A percentile compares a stretch with the other conserved stretches of the same genome.
Evolutionary conservation across 2,113 vertebrate genomes (phyloP).

Genomic region (Plecotus auritus): DNA sequence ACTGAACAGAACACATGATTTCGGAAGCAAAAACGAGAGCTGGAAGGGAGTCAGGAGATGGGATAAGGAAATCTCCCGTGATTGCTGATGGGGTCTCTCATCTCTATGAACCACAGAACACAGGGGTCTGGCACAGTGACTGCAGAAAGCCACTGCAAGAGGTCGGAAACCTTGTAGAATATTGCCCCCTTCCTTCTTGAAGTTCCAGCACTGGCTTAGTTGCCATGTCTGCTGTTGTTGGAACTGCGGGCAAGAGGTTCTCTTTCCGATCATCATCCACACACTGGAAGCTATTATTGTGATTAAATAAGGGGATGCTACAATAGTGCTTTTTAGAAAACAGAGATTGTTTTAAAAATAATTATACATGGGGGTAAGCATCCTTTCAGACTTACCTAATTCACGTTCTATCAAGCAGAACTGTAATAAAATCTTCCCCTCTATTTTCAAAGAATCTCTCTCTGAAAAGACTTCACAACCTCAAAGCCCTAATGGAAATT

Average conservation of each 20-base stretch:
- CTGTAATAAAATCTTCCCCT: not conserved
- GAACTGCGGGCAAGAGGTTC: not conserved
- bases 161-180: too few species aligned
- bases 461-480: not conserved
- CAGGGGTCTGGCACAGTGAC: not conserved
- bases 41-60: not conserved
- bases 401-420: not conserved
- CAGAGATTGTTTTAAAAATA: not conserved
- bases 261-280: not conserved
- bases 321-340: not conserved
- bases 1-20: not conserved
- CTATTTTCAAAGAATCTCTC: not conserved
- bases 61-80: not conserved
- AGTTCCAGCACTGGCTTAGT: not conserved
- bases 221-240: not conserved
- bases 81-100: not conserved
- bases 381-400: not conserved
- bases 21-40: not conserved
- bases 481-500: not conserved
- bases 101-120: not conserved
- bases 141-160: not conserved
- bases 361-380: not conserved
- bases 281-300: not conserved
- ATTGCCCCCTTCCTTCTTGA: not conserved
- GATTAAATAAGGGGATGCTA: not conserved